A percentile compares a stretch with the other conserved stretches of the same genome.
These are phyloP conservation scores for Vireo altiloquus DNA, from an alignment of 2,113 vertebrate species.

Conservation along the genomic window DNA sequence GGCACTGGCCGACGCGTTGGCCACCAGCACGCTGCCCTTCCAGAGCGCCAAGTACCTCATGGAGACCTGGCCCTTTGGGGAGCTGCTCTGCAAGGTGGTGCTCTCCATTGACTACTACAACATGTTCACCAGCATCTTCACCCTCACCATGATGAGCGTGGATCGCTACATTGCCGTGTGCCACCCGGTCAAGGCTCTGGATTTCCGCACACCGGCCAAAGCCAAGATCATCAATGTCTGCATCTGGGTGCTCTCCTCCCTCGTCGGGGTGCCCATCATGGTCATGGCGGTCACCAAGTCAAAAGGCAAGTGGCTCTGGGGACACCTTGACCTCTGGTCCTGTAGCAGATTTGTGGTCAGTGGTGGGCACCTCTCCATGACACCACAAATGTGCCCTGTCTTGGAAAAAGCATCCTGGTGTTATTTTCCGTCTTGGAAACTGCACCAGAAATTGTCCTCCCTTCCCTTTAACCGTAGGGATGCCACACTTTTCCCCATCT, in stretches of 20 bases:
- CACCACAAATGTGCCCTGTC: neutral
- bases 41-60: conserved; percentile 95
- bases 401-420: neutral
- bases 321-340: neutral
- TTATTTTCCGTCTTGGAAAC: neutral
- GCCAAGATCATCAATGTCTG: conserved; percentile 95
- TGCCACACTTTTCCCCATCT: neutral
- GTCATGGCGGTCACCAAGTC: conserved; percentile 86
- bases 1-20: conserved; percentile 88
- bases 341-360: neutral
- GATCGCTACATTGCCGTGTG: conserved; percentile 95
- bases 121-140: conserved; percentile 99
- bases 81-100: conserved; percentile 87
- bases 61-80: conserved; percentile 93
- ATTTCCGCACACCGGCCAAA: conserved; percentile 91
- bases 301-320: conserved; percentile 75
- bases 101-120: conserved; percentile 98
- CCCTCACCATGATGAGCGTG: conserved; percentile 98
- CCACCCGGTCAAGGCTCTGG: conserved; percentile 89
- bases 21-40: conserved; percentile 95
- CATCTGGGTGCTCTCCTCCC: conserved; percentile 93
- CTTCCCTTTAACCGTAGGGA: neutral
- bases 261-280: conserved; percentile 91
- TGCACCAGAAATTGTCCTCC: neutral
- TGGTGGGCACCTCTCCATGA: neutral